phyloP scores from a whole-genome alignment of 35 echinoderm and acorn worm genomes.

The Lytechinus variegatus region DNA sequence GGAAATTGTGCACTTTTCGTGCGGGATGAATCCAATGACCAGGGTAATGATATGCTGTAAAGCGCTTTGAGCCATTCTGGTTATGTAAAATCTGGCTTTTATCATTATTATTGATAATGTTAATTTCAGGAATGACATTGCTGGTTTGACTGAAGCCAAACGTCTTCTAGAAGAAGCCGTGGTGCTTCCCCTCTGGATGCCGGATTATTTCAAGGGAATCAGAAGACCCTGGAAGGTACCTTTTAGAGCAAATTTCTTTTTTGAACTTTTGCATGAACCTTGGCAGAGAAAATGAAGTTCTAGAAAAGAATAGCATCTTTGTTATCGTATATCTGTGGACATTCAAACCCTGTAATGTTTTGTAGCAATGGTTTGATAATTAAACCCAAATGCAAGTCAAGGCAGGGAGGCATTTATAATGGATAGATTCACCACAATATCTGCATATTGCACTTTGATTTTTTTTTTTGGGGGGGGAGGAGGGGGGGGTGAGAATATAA shows the following conservation, averaged over 20 bases:
- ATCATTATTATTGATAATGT: neutral
- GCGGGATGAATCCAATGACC: too few species aligned
- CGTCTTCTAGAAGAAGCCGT: constrained; percentile 94
- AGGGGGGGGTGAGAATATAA: neutral
- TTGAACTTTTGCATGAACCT: too few species aligned
- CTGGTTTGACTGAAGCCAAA: constrained; percentile 93
- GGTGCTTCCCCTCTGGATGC: constrained; percentile 93
- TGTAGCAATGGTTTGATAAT: neutral
- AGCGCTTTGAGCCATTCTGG: too few species aligned
- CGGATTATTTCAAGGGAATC: constrained; percentile 97
- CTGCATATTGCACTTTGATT: too few species aligned
- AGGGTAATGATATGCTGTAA: too few species aligned
- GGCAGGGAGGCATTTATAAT: too few species aligned
- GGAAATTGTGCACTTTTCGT: too few species aligned
- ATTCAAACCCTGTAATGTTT: neutral
- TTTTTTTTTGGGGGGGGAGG: neutral
- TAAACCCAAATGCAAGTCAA: neutral
- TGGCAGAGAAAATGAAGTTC: neutral
- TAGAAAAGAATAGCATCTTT: neutral
- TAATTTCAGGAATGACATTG: constrained; percentile 83
- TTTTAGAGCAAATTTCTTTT: neutral
- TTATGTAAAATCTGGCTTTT: neutral
- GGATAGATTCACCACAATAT: too few species aligned
- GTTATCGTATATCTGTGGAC: neutral
- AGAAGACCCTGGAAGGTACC: constrained; percentile 97